These are phyloP conservation scores for Tetranychus piercei DNA, from an alignment of 2,888 invertebrate species.

Conservation along the genomic window DNA sequence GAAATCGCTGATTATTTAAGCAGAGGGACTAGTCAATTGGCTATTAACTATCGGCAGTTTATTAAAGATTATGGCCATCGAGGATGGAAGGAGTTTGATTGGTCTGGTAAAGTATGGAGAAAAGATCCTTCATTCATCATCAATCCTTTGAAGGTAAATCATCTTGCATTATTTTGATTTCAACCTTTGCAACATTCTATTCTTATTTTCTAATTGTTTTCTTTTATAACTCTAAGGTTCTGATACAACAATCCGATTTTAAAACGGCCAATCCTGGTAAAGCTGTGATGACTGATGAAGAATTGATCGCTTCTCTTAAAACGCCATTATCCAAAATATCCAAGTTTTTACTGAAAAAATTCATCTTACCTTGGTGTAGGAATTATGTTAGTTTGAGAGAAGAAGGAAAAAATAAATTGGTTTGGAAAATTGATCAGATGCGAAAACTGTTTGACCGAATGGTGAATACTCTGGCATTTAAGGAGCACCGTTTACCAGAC, in stretches of 20 bases:
- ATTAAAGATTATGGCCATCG: slow-evolving; percentile 52
- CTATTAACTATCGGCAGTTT: slow-evolving; percentile 41
- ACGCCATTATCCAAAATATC: slow-evolving; percentile 13
- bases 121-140: slow-evolving; percentile 15
- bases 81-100: slow-evolving; percentile 34
- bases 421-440: slow-evolving; percentile 9
- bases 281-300: neutral
- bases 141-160: slow-evolving; percentile 12
- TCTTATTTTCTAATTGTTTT: slow-evolving; percentile 8
- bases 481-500: slow-evolving; percentile 45
- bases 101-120: slow-evolving; percentile 4
- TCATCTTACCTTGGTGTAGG: slow-evolving; percentile 44
- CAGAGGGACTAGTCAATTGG: slow-evolving; percentile 37
- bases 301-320: slow-evolving; percentile 11
- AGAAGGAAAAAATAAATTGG: slow-evolving; percentile 42
- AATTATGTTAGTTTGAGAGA: slow-evolving; percentile 47
- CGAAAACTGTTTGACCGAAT: slow-evolving; percentile 22
- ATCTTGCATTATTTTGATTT: no score
- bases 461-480: slow-evolving; percentile 32
- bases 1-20: slow-evolving; percentile 44
- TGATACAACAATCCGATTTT: neutral
- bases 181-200: no score
- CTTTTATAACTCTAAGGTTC: neutral
- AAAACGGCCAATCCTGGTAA: neutral
- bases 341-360: slow-evolving; percentile 30